phyloP scores from a whole-genome alignment of 2,888 invertebrate species.

The Agrotis exclamationis region DNA sequence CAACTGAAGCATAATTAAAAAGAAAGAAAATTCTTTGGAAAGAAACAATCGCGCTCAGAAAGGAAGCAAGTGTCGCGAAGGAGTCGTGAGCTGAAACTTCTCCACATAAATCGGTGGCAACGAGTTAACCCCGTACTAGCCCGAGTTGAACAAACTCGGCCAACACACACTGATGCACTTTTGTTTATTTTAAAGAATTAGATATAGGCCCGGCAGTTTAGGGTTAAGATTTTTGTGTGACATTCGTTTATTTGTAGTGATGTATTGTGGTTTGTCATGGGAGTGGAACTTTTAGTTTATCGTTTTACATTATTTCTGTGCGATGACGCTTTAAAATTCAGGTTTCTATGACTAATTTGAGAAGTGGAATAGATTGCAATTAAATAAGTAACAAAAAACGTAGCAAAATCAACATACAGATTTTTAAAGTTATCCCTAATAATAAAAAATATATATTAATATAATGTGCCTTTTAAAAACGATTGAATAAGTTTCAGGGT shows the following conservation, averaged over 20 bases:
- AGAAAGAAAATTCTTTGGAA: conserved; percentile 70
- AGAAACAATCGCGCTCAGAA: conserved; percentile 77
- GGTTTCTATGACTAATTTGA: background rate
- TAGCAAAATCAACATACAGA: background rate
- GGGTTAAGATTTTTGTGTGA: conserved; percentile 47
- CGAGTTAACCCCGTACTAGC: conserved; percentile 84
- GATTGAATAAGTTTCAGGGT: background rate
- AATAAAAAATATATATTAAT: too few relatives aligned
- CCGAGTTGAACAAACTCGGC: conserved; percentile 83
- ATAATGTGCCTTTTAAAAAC: background rate
- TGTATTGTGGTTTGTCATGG: conserved; percentile 14
- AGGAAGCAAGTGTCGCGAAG: conserved; percentile 82
- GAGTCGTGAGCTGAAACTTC: conserved; percentile 81
- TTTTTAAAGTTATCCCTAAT: background rate
- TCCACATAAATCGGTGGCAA: conserved; percentile 82
- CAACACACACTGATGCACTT: conserved; percentile 76
- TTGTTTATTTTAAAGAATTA: conserved; percentile 68
- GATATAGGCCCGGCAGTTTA: conserved; percentile 43
- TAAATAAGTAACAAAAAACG: background rate
- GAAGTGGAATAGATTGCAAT: background rate
- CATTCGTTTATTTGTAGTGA: conserved; percentile 31
- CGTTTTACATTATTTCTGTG: background rate
- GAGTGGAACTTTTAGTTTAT: background rate
- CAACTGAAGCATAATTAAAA: conserved; percentile 68
- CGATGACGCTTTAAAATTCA: background rate